phyloP scores from a whole-genome alignment of 2,797 vertebrate genomes.

The Carcharodon carcharias region DNA sequence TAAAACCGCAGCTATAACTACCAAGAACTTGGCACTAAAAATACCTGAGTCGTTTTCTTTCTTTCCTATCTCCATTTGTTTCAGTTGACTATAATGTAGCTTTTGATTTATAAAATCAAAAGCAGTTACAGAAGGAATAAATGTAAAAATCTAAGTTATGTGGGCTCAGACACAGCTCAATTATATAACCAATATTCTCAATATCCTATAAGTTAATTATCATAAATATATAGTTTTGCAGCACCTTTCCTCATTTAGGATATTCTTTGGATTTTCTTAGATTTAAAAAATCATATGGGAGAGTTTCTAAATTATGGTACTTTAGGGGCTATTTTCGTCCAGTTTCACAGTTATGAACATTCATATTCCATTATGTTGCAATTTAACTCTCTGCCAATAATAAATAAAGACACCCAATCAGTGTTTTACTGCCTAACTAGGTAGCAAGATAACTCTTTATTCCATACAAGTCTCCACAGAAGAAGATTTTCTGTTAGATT shows the following conservation, averaged over 20 bases:
- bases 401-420: neutral
- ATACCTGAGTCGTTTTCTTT: neutral
- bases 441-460: neutral
- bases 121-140: neutral
- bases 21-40: neutral
- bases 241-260: neutral
- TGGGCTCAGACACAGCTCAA: neutral
- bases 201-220: neutral
- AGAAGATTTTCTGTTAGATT: neutral
- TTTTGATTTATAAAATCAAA: neutral
- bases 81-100: neutral
- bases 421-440: neutral
- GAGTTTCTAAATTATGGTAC: too few species aligned
- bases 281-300: neutral
- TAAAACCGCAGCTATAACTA: neutral
- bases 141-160: neutral
- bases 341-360: neutral
- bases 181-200: neutral
- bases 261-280: neutral
- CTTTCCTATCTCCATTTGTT: neutral
- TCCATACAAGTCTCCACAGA: neutral
- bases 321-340: neutral
- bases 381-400: neutral
- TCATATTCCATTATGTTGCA: neutral
- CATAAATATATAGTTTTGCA: neutral